Evolutionary conservation across 2,797 vertebrate genomes (phyloP).

Genomic region (Ambastaia sidthimunki): DNA sequence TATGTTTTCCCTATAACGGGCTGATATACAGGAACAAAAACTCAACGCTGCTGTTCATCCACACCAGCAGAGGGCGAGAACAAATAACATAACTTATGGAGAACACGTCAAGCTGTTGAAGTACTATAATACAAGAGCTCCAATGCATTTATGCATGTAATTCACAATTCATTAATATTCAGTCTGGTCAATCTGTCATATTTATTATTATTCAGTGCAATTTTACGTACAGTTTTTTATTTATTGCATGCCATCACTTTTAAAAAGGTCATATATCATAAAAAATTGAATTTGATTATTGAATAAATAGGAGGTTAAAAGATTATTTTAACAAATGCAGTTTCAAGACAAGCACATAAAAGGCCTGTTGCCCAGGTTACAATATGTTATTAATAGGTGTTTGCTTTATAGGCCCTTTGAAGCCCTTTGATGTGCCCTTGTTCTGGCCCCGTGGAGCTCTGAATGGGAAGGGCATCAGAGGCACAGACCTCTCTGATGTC

Average conservation of each 20-base stretch:
- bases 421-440: constrained; percentile 60
- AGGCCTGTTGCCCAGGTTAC: constrained; percentile 34
- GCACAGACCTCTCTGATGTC: constrained; percentile 58
- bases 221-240: too few species aligned
- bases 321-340: constrained; percentile 24
- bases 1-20: not conserved
- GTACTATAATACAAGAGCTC: too few species aligned
- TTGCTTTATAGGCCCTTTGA: constrained; percentile 61
- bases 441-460: constrained; percentile 47
- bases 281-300: not conserved
- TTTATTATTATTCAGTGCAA: too few species aligned
- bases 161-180: not conserved
- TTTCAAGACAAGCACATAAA: not conserved
- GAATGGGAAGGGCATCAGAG: constrained; percentile 50
- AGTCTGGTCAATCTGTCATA: too few species aligned
- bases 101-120: too few species aligned
- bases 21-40: not conserved
- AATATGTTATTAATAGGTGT: constrained; percentile 52
- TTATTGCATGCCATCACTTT: not conserved
- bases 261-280: not conserved
- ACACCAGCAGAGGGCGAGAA: constrained; percentile 48
- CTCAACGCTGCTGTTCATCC: not conserved
- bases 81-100: not conserved
- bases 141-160: not conserved
- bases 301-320: not conserved